Evolutionary conservation across 2,888 invertebrate genomes (phyloP).

Genomic region (Incurvaria masculella): DNA sequence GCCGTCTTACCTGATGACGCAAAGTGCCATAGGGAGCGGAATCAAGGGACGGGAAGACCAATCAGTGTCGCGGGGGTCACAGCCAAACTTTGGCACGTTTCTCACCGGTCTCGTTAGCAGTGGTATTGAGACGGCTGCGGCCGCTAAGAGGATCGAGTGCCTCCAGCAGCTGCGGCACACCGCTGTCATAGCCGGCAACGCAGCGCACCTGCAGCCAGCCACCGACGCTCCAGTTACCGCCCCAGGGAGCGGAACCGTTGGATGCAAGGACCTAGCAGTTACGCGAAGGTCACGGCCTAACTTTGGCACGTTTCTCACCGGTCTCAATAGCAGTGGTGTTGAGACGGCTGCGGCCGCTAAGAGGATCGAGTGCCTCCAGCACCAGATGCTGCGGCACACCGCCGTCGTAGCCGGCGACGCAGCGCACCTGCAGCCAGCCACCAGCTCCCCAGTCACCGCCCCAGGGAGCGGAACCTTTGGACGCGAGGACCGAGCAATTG

Average conservation of each 20-base stretch:
- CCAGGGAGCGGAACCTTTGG: constrained; percentile 52
- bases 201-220: constrained; percentile 73
- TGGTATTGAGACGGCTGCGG: constrained; percentile 66
- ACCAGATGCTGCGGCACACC: constrained; percentile 83
- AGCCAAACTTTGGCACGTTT: constrained; percentile 64
- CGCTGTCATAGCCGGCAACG: constrained; percentile 84
- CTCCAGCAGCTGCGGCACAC: constrained; percentile 81
- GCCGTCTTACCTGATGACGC: constrained; percentile 84
- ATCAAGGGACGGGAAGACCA: constrained; percentile 62
- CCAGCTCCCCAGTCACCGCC: constrained; percentile 30
- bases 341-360: constrained; percentile 63
- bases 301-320: constrained; percentile 43
- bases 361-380: constrained; percentile 76
- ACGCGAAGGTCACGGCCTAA: constrained; percentile 76
- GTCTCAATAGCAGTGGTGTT: constrained; percentile 66
- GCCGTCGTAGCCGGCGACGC: constrained; percentile 84
- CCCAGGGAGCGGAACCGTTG: constrained; percentile 50
- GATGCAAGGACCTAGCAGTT: constrained; percentile 79
- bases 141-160: constrained; percentile 72
- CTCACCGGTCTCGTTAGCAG: constrained; percentile 56
- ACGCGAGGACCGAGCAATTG: constrained; percentile 78
- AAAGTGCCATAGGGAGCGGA: constrained; percentile 61
- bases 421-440: constrained; percentile 69
- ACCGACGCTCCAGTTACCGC: constrained; percentile 29
- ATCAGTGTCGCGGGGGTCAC: constrained; percentile 81